Evolutionary conservation across 2,113 vertebrate species (phyloP).

Genomic region (Loxodonta africana): DNA sequence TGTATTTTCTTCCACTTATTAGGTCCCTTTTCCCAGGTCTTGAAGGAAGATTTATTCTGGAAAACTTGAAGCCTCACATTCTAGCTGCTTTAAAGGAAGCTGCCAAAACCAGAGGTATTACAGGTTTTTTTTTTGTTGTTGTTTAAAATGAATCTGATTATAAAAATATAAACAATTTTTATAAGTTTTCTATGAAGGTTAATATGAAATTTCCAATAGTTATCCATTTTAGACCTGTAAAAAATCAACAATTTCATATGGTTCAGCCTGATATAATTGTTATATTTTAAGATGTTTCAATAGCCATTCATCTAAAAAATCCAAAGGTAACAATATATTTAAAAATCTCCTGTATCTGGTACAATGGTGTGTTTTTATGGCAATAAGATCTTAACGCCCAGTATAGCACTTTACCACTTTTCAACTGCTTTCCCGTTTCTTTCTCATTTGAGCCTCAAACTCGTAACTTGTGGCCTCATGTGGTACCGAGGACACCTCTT

Average conservation of each 20-base stretch:
- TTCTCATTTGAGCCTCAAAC: neutral
- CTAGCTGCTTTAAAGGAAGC: conserved; percentile 95
- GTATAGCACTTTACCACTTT: neutral
- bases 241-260: neutral
- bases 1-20: conserved; percentile 79
- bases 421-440: neutral
- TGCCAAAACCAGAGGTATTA: conserved; percentile 96
- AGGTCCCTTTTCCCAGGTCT: conserved; percentile 97
- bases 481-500: neutral
- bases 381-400: neutral
- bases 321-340: neutral
- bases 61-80: conserved; percentile 93
- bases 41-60: conserved; percentile 94
- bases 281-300: conserved; percentile 21
- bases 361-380: neutral
- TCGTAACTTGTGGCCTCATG: rapidly evolving
- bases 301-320: neutral
- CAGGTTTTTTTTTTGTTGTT: conserved; percentile 28
- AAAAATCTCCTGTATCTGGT: neutral
- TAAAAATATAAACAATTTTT: neutral
- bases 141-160: conserved; percentile 43
- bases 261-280: neutral
- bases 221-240: neutral
- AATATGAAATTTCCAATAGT: neutral
- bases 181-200: neutral